Base-by-base conservation (phyloP, 2,797 vertebrate genomes). In the Sebastes reedi region DNA sequence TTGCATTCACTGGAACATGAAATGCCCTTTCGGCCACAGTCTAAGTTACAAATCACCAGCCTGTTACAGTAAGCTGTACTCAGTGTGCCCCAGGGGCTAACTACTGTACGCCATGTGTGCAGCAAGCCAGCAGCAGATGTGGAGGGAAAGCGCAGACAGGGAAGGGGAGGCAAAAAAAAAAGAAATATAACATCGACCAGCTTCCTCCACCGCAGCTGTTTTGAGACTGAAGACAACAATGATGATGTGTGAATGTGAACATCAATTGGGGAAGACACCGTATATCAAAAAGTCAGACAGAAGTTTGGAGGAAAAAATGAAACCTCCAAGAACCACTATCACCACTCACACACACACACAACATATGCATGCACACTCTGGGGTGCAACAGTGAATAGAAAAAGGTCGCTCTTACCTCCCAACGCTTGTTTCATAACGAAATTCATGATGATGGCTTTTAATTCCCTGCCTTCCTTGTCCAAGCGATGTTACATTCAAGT, bases 391-490 rank as follows among this genome's bases (percentile, higher is more conserved):
- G n/a, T 5, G 20, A 8, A 24, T 8, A 29, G 16, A 14, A 67
- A 67, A 61, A 60, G 70, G 2, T 66, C 1, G 2, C 36, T 95
- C 97, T 97, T 95, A 98, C 97, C 97, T 96, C 97, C 97, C 87
- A 98, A 83, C 68, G 97, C 97, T 96, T 98, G 97, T 85, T 98
- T 98, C 97, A 98, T 98, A 87, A 98, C 97, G 94, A 98, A 98
- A 96, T 98, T 97, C 97, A 98, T 98, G 93, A 67, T 88, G 94
- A 97, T 95, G 96, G 94, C 96, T 97, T 96, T 92, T 94, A 92
- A 94, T 95, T 95, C 96, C 96, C 92, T 84, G 92, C 86, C 92
- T 91, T 94, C 89, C 83, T 95, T 89, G 79, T 85, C 75, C 83
- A 79, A 95, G 89, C 94, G 87, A 94, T 94, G 84, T 97, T 90